phyloP scores from a whole-genome alignment of 2,113 vertebrate species.

The Dicentrarchus labrax region DNA sequence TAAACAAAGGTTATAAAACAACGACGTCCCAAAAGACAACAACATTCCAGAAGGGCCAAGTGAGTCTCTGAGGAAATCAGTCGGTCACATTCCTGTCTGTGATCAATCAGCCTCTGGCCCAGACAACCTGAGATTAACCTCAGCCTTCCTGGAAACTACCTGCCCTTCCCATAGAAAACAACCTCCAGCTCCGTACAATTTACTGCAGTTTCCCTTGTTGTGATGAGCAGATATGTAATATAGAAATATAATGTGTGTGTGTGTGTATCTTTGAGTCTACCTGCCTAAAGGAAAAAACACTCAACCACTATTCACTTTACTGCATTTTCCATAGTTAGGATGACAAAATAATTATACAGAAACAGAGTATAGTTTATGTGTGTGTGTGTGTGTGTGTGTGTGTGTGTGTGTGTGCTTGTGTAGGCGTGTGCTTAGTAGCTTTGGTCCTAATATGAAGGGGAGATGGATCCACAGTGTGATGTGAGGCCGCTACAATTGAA shows the following conservation, averaged over 20 bases:
- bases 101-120: slow-evolving; percentile 82
- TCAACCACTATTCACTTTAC: slow-evolving; percentile 28
- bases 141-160: slow-evolving; percentile 70
- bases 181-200: slow-evolving; percentile 19
- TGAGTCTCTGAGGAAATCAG: slow-evolving; percentile 77
- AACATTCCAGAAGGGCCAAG: slow-evolving; percentile 78
- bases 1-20: slow-evolving; percentile 71
- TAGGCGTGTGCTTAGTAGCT: slow-evolving; percentile 1
- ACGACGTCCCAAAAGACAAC: slow-evolving; percentile 71
- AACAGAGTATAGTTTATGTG: background rate
- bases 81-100: slow-evolving; percentile 79
- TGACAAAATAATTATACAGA: slow-evolving; percentile 66
- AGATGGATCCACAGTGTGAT: slow-evolving; percentile 45
- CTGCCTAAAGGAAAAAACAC: slow-evolving; percentile 18
- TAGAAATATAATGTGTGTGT: slow-evolving; percentile 12
- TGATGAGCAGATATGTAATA: slow-evolving; percentile 49
- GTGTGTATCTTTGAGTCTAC: slow-evolving; percentile 15
- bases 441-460: slow-evolving; percentile 20
- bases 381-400: background rate
- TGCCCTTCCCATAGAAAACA: slow-evolving; percentile 52
- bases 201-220: slow-evolving; percentile 42
- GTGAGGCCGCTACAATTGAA: slow-evolving; percentile 32
- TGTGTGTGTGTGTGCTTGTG: background rate
- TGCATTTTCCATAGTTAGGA: slow-evolving; percentile 44
- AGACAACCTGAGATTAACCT: slow-evolving; percentile 75